Base-by-base conservation (phyloP, 2,113 vertebrate genomes). In the Channa argus region DNA sequence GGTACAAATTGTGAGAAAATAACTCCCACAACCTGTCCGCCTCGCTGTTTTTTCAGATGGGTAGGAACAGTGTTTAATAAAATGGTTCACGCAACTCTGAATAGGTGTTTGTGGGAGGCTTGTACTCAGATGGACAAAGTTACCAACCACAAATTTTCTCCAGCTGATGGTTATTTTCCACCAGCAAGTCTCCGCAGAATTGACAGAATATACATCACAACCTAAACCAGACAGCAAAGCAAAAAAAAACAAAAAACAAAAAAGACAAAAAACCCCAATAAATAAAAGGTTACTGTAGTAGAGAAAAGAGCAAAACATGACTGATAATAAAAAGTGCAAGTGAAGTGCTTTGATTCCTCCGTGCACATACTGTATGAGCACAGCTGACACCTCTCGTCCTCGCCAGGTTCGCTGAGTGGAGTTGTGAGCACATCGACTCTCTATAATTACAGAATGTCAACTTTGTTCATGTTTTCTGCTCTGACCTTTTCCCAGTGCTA, bases 401-500 rank as follows among this genome's bases (percentile, higher is more conserved):
- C 15, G 10, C 41, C 1, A 34, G 55, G 61, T 53, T 79, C n/a
- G 43, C 54, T 9, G 67, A 84, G 53, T 52, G 11, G 59, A 66
- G 46, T 47, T 34, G 50, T 4, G 66, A 64, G 51, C 45, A 47
- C 80, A 61, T 39, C 33, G 5, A 55, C 55, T 15, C 68, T 74
- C 61, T 85, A 66, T 83, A 91, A 91, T 91, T 85, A 91, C 63
- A 85, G 77, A 91, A 89, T 82, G 89, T 91, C 92, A 91, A 59
- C 87, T 88, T 84, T 73, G 79, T 85, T 86, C 77, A 85, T 79
- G 85, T 79, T 85, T 88, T 79, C 76, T 69, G 71, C 77, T 84
- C 79, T 88, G 91, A 92, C 91, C 91, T 93, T 93, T 92, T 51
- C 62, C 60, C 60, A 1, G 52, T 53, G 68, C 81, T 78, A 73